Conservation (phyloP, 2,113 vertebrate genomes). For the Isichthys henryi region DNA sequence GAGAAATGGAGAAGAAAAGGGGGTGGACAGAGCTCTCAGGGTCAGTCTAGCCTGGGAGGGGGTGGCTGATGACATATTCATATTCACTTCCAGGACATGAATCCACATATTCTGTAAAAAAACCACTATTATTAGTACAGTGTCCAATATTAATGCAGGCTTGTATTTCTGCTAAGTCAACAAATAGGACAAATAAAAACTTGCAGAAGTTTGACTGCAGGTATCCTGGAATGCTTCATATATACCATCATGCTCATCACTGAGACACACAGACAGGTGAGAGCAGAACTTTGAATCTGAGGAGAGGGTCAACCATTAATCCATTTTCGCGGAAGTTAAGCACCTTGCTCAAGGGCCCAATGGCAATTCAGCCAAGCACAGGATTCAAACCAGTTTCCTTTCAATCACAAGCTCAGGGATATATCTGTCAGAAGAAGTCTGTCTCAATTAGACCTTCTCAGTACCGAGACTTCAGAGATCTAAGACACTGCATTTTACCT, state of each 20-base stretch:
- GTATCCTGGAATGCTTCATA: neutral
- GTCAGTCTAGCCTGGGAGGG: neutral
- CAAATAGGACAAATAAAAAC: neutral
- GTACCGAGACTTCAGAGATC: neutral
- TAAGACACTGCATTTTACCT: neutral
- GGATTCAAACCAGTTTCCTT: neutral
- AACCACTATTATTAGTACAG: neutral
- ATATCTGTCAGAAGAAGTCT: neutral
- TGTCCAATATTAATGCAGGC: neutral
- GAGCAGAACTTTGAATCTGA: neutral
- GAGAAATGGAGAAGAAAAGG: neutral
- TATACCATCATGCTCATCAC: neutral
- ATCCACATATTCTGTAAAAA: neutral
- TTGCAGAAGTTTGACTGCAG: neutral
- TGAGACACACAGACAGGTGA: neutral
- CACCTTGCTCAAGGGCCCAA: neutral
- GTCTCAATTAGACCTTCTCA: neutral
- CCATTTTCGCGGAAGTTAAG: neutral
- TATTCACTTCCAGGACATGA: neutral
- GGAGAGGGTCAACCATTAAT: neutral
- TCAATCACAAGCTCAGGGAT: neutral
- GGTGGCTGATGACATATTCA: neutral
- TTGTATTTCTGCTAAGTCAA: neutral
- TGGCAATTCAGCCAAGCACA: neutral
- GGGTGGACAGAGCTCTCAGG: neutral